Evolutionary conservation across 2,888 invertebrate genomes (phyloP).

Genomic region (Euclidia mi): DNA sequence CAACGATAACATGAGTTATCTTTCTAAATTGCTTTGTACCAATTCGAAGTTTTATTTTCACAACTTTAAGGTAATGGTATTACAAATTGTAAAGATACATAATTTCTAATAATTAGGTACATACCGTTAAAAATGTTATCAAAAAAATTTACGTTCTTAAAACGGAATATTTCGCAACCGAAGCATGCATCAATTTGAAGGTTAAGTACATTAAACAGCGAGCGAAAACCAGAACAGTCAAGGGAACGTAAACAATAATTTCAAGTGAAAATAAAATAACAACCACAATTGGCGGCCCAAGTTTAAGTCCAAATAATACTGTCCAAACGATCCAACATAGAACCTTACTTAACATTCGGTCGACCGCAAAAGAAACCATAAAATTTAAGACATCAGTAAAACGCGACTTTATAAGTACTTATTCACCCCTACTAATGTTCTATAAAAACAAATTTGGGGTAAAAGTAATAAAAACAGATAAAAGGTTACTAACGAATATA

Average conservation of each 20-base stretch:
- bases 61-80: too few species aligned
- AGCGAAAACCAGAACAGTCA: background rate
- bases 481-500: slow-evolving; percentile 55
- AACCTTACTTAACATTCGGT: slow-evolving; percentile 57
- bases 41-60: too few species aligned
- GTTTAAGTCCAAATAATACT: slow-evolving; percentile 41
- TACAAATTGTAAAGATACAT: too few species aligned
- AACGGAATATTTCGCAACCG: background rate
- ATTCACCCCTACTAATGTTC: slow-evolving; percentile 59
- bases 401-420: slow-evolving; percentile 69
- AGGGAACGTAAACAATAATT: slow-evolving; percentile 26
- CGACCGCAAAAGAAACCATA: slow-evolving; percentile 66
- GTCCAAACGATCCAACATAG: slow-evolving; percentile 53
- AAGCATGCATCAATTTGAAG: background rate
- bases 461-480: slow-evolving; percentile 63
- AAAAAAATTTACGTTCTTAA: background rate
- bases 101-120: too few species aligned
- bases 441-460: slow-evolving; percentile 63
- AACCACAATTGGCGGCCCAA: slow-evolving; percentile 2
- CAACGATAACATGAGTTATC: too few species aligned
- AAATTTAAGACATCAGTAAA: slow-evolving; percentile 74
- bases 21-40: too few species aligned
- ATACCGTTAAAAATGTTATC: too few species aligned
- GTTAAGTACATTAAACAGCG: slow-evolving; percentile 5
- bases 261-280: slow-evolving; percentile 21